Conservation (phyloP, 2,113 vertebrate species). For the Gopherus evgoodei region DNA sequence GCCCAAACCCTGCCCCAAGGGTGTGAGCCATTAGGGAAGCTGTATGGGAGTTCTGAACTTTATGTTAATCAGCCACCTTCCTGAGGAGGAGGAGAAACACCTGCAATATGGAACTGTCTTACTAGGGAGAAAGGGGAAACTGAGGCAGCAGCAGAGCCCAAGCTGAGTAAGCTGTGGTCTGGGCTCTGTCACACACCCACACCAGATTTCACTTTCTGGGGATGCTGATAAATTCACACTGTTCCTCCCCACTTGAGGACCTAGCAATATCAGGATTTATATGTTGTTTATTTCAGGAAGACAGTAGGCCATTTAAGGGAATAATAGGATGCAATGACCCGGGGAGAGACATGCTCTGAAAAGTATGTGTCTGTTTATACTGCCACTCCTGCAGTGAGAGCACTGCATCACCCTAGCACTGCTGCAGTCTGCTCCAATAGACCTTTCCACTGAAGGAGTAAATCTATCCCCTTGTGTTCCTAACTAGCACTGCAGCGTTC, state of each 20-base stretch:
- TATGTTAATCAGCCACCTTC: background rate
- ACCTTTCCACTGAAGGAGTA: background rate
- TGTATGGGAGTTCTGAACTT: background rate
- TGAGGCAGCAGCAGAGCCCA: background rate
- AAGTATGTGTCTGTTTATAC: background rate
- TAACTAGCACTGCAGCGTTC: background rate
- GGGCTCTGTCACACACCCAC: background rate
- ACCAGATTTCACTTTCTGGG: background rate
- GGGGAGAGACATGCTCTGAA: background rate
- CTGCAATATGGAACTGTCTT: background rate
- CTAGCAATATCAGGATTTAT: background rate
- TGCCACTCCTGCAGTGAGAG: background rate
- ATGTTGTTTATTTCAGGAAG: background rate
- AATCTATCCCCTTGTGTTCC: background rate
- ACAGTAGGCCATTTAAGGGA: background rate
- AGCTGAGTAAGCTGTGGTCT: background rate
- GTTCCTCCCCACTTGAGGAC: background rate
- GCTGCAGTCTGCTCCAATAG: background rate
- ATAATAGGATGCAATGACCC: background rate
- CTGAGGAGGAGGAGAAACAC: background rate
- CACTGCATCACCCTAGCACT: background rate
- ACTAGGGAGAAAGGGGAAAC: background rate
- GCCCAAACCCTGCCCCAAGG: background rate
- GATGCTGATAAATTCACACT: background rate
- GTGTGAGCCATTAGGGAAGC: background rate